A percentile compares a stretch with the other conserved stretches of the same genome.
Conservation (phyloP, 2,113 vertebrate genomes). For the Chaenocephalus aceratus region DNA sequence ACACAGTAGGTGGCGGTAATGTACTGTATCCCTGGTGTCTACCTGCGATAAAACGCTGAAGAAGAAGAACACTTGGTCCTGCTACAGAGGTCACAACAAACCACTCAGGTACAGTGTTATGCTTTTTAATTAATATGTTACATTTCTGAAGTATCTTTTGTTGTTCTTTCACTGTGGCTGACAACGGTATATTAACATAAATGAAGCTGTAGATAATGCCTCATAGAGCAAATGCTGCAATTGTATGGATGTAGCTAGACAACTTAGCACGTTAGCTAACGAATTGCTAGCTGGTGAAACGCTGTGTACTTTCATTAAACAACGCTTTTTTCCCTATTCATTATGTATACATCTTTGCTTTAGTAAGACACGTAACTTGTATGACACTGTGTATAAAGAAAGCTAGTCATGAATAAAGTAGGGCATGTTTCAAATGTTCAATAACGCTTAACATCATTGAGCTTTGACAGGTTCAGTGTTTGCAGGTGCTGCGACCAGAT, state of each 20-base stretch:
- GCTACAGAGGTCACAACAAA: slow-evolving; percentile 78
- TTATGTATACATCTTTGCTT: background rate
- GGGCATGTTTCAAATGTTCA: background rate
- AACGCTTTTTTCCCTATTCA: background rate
- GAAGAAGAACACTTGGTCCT: too few species aligned
- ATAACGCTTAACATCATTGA: background rate
- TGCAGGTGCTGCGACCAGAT: background rate
- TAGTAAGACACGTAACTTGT: fast-evolving
- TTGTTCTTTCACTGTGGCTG: fast-evolving
- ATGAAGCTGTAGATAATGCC: fast-evolving
- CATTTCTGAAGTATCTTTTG: fast-evolving
- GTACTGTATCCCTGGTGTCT: too few species aligned
- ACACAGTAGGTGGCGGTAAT: too few species aligned
- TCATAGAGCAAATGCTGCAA: background rate
- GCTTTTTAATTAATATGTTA: background rate
- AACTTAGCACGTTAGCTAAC: background rate
- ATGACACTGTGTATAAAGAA: background rate
- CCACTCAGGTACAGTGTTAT: slow-evolving; percentile 49
- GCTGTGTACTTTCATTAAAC: background rate
- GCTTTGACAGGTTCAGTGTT: background rate
- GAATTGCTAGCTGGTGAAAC: slow-evolving; percentile 7
- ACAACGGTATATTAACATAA: background rate
- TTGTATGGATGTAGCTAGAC: background rate
- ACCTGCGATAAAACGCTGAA: too few species aligned
- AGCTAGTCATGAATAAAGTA: background rate